A percentile compares a stretch with the other conserved stretches of the same genome.
phyloP scores from a whole-genome alignment of 2,888 invertebrate species.

The Metellina segmentata region DNA sequence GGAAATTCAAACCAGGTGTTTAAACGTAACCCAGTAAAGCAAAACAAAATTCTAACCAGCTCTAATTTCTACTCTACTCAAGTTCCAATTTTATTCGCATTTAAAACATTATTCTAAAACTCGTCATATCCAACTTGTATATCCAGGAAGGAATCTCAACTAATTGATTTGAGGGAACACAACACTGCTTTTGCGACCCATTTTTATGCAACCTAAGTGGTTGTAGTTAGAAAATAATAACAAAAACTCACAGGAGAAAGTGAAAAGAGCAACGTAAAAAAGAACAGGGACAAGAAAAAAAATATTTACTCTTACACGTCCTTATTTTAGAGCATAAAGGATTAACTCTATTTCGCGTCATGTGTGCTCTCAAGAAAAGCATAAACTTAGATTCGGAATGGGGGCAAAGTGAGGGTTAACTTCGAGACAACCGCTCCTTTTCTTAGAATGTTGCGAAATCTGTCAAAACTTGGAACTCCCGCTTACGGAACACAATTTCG shows the following conservation, averaged over 20 bases:
- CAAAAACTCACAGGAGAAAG: neutral
- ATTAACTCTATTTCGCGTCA: slow-evolving; percentile 35
- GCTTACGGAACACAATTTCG: no score
- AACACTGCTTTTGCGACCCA: neutral
- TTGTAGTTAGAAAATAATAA: neutral
- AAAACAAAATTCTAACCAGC: no score
- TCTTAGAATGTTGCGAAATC: neutral
- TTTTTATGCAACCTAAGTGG: slow-evolving; percentile 2
- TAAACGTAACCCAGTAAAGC: no score
- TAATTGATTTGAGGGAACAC: no score
- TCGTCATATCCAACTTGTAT: no score
- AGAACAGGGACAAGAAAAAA: slow-evolving; percentile 39
- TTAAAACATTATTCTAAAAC: no score
- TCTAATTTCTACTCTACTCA: no score
- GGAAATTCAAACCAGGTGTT: no score
- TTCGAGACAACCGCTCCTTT: slow-evolving; percentile 13
- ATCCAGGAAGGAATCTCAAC: no score
- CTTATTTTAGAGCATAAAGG: slow-evolving; percentile 49
- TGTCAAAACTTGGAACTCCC: neutral
- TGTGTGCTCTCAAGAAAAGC: slow-evolving; percentile 25
- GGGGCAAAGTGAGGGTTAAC: slow-evolving; percentile 41
- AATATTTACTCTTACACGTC: slow-evolving; percentile 30
- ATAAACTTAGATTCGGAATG: slow-evolving; percentile 60
- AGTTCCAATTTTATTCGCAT: no score
- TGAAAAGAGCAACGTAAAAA: slow-evolving; percentile 3